Evolutionary conservation across 2,888 invertebrate species (phyloP), one percentile per base, ranked within the genome.

Genomic region (Thecophora atra): DNA sequence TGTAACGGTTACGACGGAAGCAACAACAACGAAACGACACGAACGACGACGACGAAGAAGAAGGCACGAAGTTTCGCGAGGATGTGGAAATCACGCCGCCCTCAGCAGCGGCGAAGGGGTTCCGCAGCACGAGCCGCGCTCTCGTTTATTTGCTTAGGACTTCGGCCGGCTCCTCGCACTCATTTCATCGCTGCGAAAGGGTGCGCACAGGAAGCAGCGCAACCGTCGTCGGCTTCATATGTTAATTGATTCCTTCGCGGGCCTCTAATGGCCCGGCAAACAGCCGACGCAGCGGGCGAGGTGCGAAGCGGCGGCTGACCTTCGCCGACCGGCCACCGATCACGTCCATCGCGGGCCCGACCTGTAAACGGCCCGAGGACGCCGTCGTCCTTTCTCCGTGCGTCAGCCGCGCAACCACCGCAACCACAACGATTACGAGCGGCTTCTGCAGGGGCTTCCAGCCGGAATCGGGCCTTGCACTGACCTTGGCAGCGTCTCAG

Each of bases 181-280:
- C 85, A 84, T 85, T 85, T 85, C 85, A 85, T 85, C 82, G 79
- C 82, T n/a, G 77, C 79, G 78, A 75, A 62, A 44, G 51, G 52
- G 37, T 19, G 63, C 21, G 63, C 51, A 70, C 62, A 70, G 52
- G 63, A 62, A 70, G 52, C 70, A 51, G 28, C 63, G 42, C 30
- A 37, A 28, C 52, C 13, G 19, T 21, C 52, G 70, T 52, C 17
- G 70, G 63, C 30, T 70, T 70, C 51, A 63, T 63, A 47, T 63
- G 70, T 63, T 70, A 70, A 70, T 70, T 70, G 44, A 37, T 70
- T 24, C 21, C 30, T 58, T 68, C 26, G 58, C 26, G 42, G 24
- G 6, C 42, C 37, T n/a, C 54, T 58, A 42, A 68, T 58, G 68
- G 52, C 13, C 51, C 19, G n/a, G 37, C 66, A 13, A 66, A 52